Evolutionary conservation across 2,888 invertebrate genomes (phyloP).

Genomic region (Andricus curvator): DNA sequence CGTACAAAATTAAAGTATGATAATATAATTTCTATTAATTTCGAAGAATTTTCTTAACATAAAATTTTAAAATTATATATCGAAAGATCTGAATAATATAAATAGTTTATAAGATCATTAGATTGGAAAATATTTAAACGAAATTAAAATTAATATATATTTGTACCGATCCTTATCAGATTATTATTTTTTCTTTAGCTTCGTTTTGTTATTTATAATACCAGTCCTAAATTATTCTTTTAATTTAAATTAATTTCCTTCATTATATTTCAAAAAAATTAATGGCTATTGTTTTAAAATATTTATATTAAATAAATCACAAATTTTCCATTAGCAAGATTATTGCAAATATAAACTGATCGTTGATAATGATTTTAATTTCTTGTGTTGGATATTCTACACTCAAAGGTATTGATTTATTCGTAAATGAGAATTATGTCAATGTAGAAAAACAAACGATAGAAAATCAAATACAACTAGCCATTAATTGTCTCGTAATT

Average conservation of each 20-base stretch:
- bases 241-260: neutral
- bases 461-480: slow-evolving; percentile 51
- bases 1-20: no score
- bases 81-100: no score
- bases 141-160: neutral
- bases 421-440: neutral
- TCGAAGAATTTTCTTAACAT: no score
- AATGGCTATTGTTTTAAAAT: no score
- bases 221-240: neutral
- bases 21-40: no score
- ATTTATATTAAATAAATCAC: no score
- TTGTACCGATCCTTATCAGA: neutral
- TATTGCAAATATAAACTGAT: neutral
- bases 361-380: neutral
- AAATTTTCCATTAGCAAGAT: no score
- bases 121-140: neutral
- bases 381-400: neutral
- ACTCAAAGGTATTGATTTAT: slow-evolving; percentile 11
- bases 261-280: neutral
- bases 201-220: neutral
- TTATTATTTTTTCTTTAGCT: neutral
- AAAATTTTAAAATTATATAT: no score
- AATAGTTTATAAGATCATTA: neutral
- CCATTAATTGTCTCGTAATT: neutral
- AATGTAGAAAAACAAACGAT: slow-evolving; percentile 36